Evolutionary conservation across 2,113 vertebrate genomes (phyloP).

Genomic region (Indicator indicator): DNA sequence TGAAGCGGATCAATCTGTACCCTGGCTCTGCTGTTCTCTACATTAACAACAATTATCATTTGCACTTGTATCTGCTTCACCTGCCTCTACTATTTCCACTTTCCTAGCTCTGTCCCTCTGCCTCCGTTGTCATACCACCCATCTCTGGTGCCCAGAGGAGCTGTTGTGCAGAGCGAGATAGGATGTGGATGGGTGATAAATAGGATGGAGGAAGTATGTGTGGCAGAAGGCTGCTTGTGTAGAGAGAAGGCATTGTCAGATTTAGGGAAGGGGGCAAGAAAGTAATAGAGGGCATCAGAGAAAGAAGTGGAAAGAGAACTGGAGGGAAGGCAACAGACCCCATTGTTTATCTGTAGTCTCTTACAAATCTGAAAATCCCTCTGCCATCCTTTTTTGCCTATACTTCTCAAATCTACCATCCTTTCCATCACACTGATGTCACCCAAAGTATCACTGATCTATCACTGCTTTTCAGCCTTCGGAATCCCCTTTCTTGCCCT

Average conservation of each 20-base stretch:
- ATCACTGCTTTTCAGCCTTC: background rate
- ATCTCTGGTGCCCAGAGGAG: background rate
- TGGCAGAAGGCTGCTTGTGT: background rate
- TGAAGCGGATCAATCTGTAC: background rate
- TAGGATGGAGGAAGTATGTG: accelerated
- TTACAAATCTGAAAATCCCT: background rate
- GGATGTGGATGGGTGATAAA: background rate
- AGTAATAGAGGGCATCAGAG: background rate
- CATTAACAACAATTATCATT: background rate
- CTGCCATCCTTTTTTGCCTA: background rate
- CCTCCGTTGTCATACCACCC: background rate
- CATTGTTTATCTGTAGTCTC: background rate
- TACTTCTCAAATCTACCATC: background rate
- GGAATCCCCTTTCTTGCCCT: background rate
- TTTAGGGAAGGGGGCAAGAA: background rate
- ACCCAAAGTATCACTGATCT: background rate
- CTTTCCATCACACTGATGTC: background rate
- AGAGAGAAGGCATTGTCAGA: background rate
- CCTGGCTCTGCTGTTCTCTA: background rate
- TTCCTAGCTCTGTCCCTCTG: background rate
- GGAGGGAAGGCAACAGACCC: background rate
- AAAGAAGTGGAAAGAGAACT: background rate
- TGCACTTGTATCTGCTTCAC: background rate
- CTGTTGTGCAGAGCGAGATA: background rate
- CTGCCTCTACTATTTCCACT: background rate